Evolutionary conservation across 2,888 invertebrate genomes (phyloP).

Genomic region (Habrosyne pyritoides): DNA sequence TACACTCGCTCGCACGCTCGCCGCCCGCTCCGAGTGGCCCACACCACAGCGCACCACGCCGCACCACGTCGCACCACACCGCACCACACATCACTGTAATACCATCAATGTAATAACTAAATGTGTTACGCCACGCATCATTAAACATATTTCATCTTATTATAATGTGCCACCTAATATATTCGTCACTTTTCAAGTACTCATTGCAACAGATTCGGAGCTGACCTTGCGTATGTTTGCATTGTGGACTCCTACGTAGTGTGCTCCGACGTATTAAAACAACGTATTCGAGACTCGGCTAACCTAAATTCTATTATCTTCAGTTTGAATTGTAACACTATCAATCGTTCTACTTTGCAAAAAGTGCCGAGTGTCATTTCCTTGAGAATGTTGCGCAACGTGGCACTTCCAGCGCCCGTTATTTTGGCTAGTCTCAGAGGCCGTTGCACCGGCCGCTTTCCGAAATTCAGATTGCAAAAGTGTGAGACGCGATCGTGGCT

Average conservation of each 20-base stretch:
- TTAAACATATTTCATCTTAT: conserved; percentile 42
- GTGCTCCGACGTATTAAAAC: conserved; percentile 18
- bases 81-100: conserved; percentile 28
- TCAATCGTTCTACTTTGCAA: conserved; percentile 35
- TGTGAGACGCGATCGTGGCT: conserved; percentile 43
- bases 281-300: conserved; percentile 21
- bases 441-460: conserved; percentile 60
- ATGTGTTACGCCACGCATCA: conserved; percentile 46
- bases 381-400: conserved; percentile 53
- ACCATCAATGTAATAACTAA: conserved; percentile 53
- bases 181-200: conserved; percentile 17
- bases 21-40: conserved; percentile 23
- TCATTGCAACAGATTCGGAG: conserved; percentile 21
- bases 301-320: conserved; percentile 22
- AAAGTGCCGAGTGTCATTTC: conserved; percentile 42
- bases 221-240: conserved; percentile 29
- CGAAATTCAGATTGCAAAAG: conserved; percentile 69
- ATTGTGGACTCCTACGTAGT: conserved; percentile 27
- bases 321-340: conserved; percentile 31
- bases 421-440: conserved; percentile 44
- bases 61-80: background rate
- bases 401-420: conserved; percentile 43
- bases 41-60: background rate
- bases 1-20: conserved; percentile 42
- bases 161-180: conserved; percentile 21